Percentiles rank a stretch among this genome's conserved stretches.
Evolutionary conservation across 2,888 invertebrate species (phyloP).

Genomic region (Pyralis farinalis): DNA sequence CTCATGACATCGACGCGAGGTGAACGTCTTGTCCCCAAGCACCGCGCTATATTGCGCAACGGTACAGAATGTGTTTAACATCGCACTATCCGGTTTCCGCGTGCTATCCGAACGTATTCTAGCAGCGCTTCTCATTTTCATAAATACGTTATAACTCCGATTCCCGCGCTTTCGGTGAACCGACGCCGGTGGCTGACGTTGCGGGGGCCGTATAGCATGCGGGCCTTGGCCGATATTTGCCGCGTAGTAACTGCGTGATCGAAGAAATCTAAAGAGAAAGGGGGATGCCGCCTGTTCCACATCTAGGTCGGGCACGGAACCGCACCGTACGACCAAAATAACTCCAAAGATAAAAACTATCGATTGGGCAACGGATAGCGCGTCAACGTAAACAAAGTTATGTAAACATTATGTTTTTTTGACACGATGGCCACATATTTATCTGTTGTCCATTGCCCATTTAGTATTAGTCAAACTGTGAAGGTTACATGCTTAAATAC

Average conservation of each 20-base stretch:
- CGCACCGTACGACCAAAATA: conserved; percentile 20
- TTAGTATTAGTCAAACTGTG: conserved; percentile 3
- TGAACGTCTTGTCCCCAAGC: conserved; percentile 28
- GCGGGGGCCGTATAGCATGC: conserved; percentile 30
- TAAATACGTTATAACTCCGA: conserved; percentile 12
- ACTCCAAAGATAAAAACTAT: conserved; percentile 20
- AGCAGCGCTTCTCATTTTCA: conserved; percentile 3
- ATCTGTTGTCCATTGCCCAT: background rate
- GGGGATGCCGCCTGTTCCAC: conserved; percentile 26
- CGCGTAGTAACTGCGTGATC: conserved; percentile 24
- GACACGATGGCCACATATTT: conserved; percentile 26
- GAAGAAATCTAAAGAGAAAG: conserved; percentile 31
- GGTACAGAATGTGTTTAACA: conserved; percentile 56
- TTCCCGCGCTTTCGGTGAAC: conserved; percentile 17
- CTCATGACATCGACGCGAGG: conserved; percentile 32
- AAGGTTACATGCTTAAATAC: conserved; percentile 1
- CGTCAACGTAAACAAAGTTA: conserved; percentile 23
- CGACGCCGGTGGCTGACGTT: conserved; percentile 15
- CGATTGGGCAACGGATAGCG: conserved; percentile 18
- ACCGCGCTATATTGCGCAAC: conserved; percentile 44
- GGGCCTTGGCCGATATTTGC: conserved; percentile 38
- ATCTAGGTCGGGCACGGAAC: conserved; percentile 9
- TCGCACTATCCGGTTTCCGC: conserved; percentile 32
- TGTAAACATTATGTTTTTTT: conserved; percentile 29
- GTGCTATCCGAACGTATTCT: conserved; percentile 7